Base-by-base conservation (phyloP, 2,113 vertebrate genomes). In the Brachypteracias leptosomus region DNA sequence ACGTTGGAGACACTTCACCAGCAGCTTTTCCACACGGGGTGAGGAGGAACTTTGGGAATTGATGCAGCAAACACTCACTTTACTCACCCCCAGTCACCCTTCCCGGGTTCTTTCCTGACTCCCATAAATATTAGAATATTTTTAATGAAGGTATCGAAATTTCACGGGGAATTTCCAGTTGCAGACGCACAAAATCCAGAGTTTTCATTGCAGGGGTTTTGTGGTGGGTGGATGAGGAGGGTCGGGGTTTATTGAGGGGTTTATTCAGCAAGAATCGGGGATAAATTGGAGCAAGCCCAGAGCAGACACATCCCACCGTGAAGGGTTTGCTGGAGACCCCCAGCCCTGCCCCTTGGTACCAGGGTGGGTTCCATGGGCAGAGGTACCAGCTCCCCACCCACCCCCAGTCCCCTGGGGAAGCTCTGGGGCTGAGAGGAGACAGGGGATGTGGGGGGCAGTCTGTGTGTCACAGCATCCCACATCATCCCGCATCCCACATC, bases 1-100 rank as follows among this genome's bases (percentile, higher is more conserved):
- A 97, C 96, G 95, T 97, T 97, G 87, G 95, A 98, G 97, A 96
- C 93, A 96, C 97, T 98, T 97, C 83, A 93, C 79, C 75, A 94
- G 88, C 88, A 91, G 78, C 79, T 40, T 92, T 81, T 85, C 70
- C 91, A 13, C 70, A 83, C 68, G 28, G 46, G 19, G 35, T 61
- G 18, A 82, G 91, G 95, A 97, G 94, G 72, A 97, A 94, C 87
- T 96, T 93, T 42, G 79, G 93, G 79, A 84, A 92, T 95, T 91
- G 78, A 90, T 25, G n/a, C 78, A 95, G 90, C 92, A 74, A 89
- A 73, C 10, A 80, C 20, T 28, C 90, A 24, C 79, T 92, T 40
- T 57, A 52, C 67, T 36, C 58, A 65, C 8, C 74, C 11, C 19
- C 2, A 47, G 13, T 19, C 63, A 9, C 16, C 29, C 55, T 77